Evolutionary conservation across 92 coral and sea anemone species (phyloP).

Genomic region (Blastomussa wellsi): DNA sequence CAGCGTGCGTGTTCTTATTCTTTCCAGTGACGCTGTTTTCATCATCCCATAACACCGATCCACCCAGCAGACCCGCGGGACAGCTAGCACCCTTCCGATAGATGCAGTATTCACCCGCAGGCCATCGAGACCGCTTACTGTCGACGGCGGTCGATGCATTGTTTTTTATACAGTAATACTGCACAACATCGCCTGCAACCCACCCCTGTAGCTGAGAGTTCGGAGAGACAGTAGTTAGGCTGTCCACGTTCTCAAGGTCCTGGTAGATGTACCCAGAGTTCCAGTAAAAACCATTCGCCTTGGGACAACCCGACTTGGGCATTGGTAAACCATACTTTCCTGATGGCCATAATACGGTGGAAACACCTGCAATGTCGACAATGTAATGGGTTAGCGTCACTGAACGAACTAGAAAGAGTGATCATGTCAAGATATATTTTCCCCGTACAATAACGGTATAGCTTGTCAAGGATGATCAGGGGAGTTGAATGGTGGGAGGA

Average conservation of each 20-base stretch:
- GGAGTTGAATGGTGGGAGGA: neutral
- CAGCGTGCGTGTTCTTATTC: conserved; percentile 49
- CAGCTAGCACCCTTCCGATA: conserved; percentile 63
- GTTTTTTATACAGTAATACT: conserved; percentile 71
- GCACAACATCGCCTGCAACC: conserved; percentile 58
- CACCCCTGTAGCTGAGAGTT: conserved; percentile 54
- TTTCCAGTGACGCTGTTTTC: conserved; percentile 29
- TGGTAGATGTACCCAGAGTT: conserved; percentile 18
- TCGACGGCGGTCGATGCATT: conserved; percentile 14
- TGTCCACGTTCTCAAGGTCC: conserved; percentile 17
- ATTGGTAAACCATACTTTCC: conserved; percentile 39
- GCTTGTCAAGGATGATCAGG: neutral
- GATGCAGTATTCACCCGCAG: conserved; percentile 72
- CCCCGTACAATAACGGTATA: neutral
- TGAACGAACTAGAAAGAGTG: neutral
- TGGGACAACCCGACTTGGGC: conserved; percentile 34
- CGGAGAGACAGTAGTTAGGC: conserved; percentile 7
- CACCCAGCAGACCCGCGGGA: conserved; percentile 57
- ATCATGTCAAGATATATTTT: neutral
- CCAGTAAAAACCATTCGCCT: conserved; percentile 22
- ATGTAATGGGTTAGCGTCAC: neutral
- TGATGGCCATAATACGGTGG: conserved; percentile 18
- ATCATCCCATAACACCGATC: conserved; percentile 66
- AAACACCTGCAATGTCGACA: neutral
- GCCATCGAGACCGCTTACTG: conserved; percentile 55